These are phyloP conservation scores for Rhynchonycteris naso DNA, from an alignment of 2,797 vertebrate species.

Conservation along the genomic window DNA sequence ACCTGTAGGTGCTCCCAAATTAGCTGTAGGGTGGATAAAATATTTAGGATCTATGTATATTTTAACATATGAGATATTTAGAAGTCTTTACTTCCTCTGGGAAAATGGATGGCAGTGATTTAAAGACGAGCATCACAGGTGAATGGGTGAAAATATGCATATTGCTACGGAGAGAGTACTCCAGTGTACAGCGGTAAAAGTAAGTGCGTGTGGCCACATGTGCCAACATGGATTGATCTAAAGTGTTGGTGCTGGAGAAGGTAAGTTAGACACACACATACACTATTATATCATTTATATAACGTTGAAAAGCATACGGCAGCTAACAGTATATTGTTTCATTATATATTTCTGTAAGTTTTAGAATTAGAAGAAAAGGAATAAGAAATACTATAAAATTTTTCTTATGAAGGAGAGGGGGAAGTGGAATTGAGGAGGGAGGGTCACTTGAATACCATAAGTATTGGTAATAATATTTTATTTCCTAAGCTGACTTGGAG, in stretches of 20 bases:
- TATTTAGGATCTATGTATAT: background rate
- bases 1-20: background rate
- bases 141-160: background rate
- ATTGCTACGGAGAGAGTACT: background rate
- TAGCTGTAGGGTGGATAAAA: background rate
- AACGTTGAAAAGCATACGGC: background rate
- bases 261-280: background rate
- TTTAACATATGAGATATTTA: background rate
- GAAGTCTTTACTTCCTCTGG: background rate
- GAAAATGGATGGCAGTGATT: background rate
- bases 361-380: background rate
- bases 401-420: background rate
- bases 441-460: background rate
- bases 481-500: constrained; percentile 25
- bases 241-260: background rate
- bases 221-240: background rate
- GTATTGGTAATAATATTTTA: background rate
- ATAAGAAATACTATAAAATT: background rate
- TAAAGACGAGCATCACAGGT: background rate
- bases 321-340: background rate
- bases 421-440: background rate
- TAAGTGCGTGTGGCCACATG: background rate
- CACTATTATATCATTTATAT: background rate
- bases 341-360: background rate
- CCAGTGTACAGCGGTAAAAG: background rate